Conservation (phyloP, 1,140 invertebrate species). For the Yoshiicerus persimilis region DNA sequence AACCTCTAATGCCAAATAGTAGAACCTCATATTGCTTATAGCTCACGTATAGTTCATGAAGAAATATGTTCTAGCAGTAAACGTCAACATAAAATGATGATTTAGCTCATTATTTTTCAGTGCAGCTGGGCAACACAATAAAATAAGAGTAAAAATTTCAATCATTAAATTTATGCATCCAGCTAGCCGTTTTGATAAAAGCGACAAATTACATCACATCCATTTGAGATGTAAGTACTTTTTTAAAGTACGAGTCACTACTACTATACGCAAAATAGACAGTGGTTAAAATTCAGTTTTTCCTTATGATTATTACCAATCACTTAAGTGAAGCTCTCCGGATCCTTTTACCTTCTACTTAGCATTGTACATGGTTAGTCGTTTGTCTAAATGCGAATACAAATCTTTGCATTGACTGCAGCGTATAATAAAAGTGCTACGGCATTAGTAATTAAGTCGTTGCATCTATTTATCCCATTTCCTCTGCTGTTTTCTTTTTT, state of each 20-base stretch:
- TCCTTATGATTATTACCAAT: too few relatives aligned
- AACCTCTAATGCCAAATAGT: too few relatives aligned
- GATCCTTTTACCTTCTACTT: not conserved
- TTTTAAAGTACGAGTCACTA: too few relatives aligned
- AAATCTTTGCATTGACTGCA: not conserved
- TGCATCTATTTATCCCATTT: not conserved
- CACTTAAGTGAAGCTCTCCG: not conserved
- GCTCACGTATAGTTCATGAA: not conserved
- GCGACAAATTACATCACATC: not conserved
- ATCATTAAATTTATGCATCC: not conserved
- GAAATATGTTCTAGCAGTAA: not conserved
- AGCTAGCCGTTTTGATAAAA: not conserved
- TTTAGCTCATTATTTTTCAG: not conserved
- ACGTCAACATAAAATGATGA: not conserved
- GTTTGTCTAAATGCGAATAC: not conserved
- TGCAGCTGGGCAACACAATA: not conserved
- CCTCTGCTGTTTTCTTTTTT: not conserved
- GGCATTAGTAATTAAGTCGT: not conserved
- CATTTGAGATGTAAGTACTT: not conserved
- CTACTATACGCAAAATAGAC: too few relatives aligned
- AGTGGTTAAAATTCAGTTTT: too few relatives aligned
- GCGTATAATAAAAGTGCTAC: constrained; percentile 2
- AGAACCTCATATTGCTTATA: too few relatives aligned
- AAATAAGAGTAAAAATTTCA: not conserved
- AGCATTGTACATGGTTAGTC: not conserved